Conservation (phyloP, 1,140 invertebrate genomes). For the Drosophila carrolli region DNA sequence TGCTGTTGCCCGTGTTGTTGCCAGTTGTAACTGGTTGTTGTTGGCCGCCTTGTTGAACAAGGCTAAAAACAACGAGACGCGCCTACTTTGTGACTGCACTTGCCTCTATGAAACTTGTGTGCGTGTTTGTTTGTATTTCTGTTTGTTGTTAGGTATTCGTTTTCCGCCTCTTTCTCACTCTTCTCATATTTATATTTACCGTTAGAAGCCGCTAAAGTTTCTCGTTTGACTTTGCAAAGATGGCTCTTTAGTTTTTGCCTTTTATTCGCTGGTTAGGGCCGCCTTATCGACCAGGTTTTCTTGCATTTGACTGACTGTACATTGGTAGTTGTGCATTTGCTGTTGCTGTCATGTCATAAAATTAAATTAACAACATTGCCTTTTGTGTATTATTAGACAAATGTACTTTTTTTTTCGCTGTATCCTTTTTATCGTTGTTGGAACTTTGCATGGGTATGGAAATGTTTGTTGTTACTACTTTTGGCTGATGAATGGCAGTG, state of each 20-base stretch:
- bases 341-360: constrained; percentile 68
- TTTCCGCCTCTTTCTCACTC: constrained; percentile 5
- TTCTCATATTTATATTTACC: constrained; percentile 68
- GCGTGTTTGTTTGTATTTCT: constrained; percentile 31
- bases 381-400: constrained; percentile 48
- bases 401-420: background rate
- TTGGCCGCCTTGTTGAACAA: constrained; percentile 61
- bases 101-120: constrained; percentile 25
- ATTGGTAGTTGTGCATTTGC: constrained; percentile 6
- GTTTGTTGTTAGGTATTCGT: constrained; percentile 46
- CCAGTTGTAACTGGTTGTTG: constrained; percentile 26
- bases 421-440: constrained; percentile 1
- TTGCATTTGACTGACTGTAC: constrained; percentile 44
- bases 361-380: constrained; percentile 66
- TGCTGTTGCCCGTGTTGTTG: constrained; percentile 23
- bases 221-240: constrained; percentile 56
- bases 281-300: constrained; percentile 46
- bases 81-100: constrained; percentile 67
- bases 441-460: constrained; percentile 34
- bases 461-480: constrained; percentile 24
- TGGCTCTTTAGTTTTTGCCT: constrained; percentile 24
- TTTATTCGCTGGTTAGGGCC: constrained; percentile 21
- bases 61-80: constrained; percentile 67
- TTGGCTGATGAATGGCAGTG: constrained; percentile 24
- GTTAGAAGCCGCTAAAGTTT: constrained; percentile 74